Base-by-base conservation (phyloP, 2,113 vertebrate species). In the Gallinago jamesoni region DNA sequence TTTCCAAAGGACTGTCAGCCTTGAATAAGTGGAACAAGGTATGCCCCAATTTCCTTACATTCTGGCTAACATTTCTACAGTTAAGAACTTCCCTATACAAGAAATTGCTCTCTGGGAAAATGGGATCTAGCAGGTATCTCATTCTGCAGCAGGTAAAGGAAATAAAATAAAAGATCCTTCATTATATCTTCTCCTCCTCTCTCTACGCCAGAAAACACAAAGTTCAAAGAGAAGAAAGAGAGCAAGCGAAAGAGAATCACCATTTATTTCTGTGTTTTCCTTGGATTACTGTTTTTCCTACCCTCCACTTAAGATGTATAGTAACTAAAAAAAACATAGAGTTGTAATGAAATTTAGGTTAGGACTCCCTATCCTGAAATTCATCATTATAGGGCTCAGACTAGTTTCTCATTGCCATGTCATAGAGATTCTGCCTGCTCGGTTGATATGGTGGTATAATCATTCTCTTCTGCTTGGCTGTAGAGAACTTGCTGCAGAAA, bases 181-280 rank as follows among this genome's bases (percentile, higher is more conserved):
- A 9, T 63, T 77, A 10, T 60, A 17, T 76, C 31, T 57, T 75
- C 3, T 85, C 7, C 48, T 80, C 18, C 13, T 78, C 25, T 53
- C 30, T 87, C 8, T 43, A 37, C 4, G 24, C 6, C 30, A 39
- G 11, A 41, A 89, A 76, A 52, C 30, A 55, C 4, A 76, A 66
- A 84, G 9, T 11, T 67, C 23, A 39, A 76, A 35, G 50, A 53
- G 43, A 59, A 84, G n/a, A 23, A 47, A 68, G 45, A 18, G 10
- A 60, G 56, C 19, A 63, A 66, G 9, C 52, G 23, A 17, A 55
- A 56, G 33, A 35, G 4, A 75, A 39, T 33, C 18, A 62, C 1
- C 4, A 5, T 6, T 62, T 0, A 0, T 37, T 91, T 72, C 6
- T 33, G 2, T 31, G 3, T 30, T 93, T 84, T 47, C 8, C n/a